A percentile compares a stretch with the other conserved stretches of the same genome.
These are phyloP conservation scores for Sicus ferrugineus DNA, from an alignment of 2,888 invertebrate genomes.

Conservation along the genomic window DNA sequence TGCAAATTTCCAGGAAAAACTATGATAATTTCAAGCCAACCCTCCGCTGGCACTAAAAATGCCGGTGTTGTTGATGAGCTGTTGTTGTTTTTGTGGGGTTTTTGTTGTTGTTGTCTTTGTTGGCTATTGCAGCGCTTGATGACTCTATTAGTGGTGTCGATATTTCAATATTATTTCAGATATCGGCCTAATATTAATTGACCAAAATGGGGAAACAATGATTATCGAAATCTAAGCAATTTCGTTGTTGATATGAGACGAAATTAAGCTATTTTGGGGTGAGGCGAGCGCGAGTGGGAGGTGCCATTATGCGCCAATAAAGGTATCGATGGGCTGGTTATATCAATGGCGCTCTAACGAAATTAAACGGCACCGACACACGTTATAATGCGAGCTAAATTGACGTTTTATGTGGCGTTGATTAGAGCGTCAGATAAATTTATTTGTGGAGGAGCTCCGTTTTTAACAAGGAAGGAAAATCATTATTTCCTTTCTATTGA, in stretches of 20 bases:
- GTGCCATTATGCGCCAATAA: background rate
- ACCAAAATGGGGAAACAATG: background rate
- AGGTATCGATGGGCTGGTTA: background rate
- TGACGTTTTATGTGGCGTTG: background rate
- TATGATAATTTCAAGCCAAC: no score
- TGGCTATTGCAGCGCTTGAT: background rate
- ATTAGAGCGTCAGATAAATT: no score
- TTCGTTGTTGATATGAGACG: background rate
- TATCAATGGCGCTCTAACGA: background rate
- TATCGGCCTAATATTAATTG: background rate
- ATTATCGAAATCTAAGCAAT: background rate
- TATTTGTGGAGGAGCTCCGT: no score
- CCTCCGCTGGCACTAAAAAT: no score
- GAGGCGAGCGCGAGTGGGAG: background rate
- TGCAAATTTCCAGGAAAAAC: no score
- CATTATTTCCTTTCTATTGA: no score
- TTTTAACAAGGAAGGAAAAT: no score
- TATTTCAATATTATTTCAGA: conserved; percentile 22
- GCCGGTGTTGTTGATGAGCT: no score
- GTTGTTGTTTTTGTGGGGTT: background rate
- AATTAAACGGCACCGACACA: background rate
- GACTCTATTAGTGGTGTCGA: background rate
- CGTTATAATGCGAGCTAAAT: background rate
- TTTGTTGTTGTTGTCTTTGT: background rate
- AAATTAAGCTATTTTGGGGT: no score